phyloP scores from a whole-genome alignment of 2,797 vertebrate genomes.

The Moxostoma hubbsi region DNA sequence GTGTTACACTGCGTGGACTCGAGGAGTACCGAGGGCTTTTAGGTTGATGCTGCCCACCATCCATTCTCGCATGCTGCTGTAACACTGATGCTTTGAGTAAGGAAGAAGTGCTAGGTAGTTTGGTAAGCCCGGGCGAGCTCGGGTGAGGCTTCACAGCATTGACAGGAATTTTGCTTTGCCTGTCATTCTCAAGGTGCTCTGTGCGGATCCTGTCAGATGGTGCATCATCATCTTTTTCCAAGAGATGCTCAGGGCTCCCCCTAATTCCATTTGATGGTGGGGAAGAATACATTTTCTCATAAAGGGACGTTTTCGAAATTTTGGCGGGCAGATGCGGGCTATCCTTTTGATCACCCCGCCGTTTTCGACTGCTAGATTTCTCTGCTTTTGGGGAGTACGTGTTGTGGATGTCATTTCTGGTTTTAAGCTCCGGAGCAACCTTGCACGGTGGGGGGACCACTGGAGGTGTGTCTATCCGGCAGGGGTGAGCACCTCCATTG shows the following conservation, averaged over 20 bases:
- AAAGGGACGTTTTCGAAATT: constrained; percentile 81
- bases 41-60: constrained; percentile 78
- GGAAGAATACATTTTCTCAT: constrained; percentile 79
- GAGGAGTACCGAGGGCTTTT: constrained; percentile 86
- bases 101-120: constrained; percentile 89
- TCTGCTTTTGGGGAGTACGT: constrained; percentile 89
- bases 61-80: constrained; percentile 87
- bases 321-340: constrained; percentile 84
- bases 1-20: constrained; percentile 85
- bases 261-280: constrained; percentile 90
- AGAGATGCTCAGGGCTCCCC: constrained; percentile 85
- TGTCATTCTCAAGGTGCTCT: constrained; percentile 90
- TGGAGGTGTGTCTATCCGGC: constrained; percentile 82
- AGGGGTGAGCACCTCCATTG: constrained; percentile 90
- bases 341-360: constrained; percentile 86
- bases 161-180: constrained; percentile 90
- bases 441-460: constrained; percentile 76
- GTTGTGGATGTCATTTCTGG: constrained; percentile 91
- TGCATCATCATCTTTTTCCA: constrained; percentile 75
- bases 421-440: constrained; percentile 85
- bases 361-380: constrained; percentile 86
- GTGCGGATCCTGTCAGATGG: constrained; percentile 78
- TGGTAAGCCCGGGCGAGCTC: constrained; percentile 90
- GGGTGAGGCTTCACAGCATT: constrained; percentile 96
- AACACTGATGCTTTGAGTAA: constrained; percentile 88